Conservation (phyloP, 2,797 vertebrate species). For the Uromys caudimaculatus region DNA sequence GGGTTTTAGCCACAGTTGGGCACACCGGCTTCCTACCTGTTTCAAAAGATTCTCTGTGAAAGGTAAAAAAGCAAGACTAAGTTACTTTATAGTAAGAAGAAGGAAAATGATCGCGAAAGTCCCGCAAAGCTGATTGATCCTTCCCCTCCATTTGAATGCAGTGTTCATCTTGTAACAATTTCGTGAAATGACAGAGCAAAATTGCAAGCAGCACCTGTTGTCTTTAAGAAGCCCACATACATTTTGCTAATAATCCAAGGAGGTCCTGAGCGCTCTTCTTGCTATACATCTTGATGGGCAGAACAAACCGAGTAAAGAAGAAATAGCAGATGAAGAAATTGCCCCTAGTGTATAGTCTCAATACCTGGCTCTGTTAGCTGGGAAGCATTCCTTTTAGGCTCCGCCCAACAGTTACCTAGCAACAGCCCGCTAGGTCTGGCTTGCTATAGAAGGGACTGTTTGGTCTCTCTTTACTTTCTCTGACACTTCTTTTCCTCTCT, state of each 20-base stretch:
- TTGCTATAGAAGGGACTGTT: neutral
- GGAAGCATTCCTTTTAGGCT: neutral
- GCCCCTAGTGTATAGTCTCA: neutral
- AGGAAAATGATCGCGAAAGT: conserved; percentile 4
- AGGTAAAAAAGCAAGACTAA: neutral
- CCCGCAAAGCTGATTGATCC: neutral
- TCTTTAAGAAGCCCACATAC: conserved; percentile 62
- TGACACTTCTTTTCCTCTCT: neutral
- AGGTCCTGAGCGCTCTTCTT: neutral
- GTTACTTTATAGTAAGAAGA: conserved; percentile 17
- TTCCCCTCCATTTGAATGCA: neutral
- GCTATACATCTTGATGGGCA: no score
- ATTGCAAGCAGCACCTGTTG: conserved; percentile 66
- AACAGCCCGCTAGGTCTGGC: neutral
- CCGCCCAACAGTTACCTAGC: neutral
- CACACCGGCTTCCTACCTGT: conserved; percentile 70
- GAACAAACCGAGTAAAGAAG: neutral
- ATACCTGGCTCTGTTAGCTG: neutral
- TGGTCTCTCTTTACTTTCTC: neutral
- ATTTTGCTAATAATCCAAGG: conserved; percentile 70
- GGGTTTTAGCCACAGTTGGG: conserved; percentile 39
- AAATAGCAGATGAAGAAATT: neutral
- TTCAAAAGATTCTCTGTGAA: conserved; percentile 55
- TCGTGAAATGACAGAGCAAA: conserved; percentile 41
- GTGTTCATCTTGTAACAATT: neutral